Conservation (phyloP, 2,888 invertebrate species). For the Tethea ocularis region DNA sequence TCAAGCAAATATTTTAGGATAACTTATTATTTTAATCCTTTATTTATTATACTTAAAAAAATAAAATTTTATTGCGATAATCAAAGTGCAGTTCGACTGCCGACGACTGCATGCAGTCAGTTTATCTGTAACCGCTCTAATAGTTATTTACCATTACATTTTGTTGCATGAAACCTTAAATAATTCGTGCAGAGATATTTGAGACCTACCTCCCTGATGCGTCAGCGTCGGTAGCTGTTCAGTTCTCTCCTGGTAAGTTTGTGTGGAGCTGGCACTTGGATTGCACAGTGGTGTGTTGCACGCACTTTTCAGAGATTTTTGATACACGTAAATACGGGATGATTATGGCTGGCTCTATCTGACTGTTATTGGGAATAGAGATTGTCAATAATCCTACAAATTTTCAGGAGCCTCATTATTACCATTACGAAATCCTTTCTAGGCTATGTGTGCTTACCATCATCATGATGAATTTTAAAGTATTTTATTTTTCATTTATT, state of each 20-base stretch:
- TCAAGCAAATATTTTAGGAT: not conserved
- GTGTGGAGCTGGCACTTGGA: not conserved
- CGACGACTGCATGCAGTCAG: not conserved
- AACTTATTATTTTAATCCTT: slow-evolving; percentile 27
- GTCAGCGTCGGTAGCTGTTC: slow-evolving; percentile 47
- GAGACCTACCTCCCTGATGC: slow-evolving; percentile 65
- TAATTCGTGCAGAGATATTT: slow-evolving; percentile 60
- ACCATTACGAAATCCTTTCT: too few relatives aligned
- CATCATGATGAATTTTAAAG: too few relatives aligned
- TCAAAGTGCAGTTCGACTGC: too few relatives aligned
- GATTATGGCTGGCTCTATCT: too few relatives aligned
- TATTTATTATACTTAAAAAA: not conserved
- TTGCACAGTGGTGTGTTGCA: not conserved
- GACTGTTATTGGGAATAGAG: too few relatives aligned
- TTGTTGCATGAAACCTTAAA: slow-evolving; percentile 48
- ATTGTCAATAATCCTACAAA: too few relatives aligned
- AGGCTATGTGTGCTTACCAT: too few relatives aligned
- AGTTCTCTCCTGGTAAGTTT: slow-evolving; percentile 57
- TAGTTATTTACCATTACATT: slow-evolving; percentile 29
- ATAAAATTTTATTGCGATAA: too few relatives aligned
- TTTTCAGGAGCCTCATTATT: too few relatives aligned
- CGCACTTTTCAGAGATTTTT: not conserved
- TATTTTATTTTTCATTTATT: too few relatives aligned
- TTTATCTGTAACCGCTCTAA: not conserved
- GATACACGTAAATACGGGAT: too few relatives aligned